phyloP scores from a whole-genome alignment of 2,113 vertebrate species.

The Candoia aspera region DNA sequence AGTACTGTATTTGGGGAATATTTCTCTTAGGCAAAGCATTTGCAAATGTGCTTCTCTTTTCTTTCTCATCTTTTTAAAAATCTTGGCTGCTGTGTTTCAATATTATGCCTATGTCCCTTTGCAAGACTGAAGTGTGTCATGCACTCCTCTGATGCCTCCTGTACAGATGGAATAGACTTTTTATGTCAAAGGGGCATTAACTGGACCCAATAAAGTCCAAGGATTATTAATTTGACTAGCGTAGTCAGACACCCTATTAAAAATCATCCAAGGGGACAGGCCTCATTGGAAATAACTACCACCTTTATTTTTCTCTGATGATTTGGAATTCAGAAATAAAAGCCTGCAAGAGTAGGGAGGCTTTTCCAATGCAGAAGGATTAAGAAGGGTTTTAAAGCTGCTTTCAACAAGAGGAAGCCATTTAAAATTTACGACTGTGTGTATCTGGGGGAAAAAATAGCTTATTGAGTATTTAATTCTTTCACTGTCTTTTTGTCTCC shows the following conservation, averaged over 20 bases:
- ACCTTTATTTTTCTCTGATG: constrained; percentile 45
- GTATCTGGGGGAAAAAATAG: background rate
- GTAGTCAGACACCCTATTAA: constrained; percentile 26
- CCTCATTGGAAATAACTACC: constrained; percentile 40
- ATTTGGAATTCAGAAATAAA: constrained; percentile 30
- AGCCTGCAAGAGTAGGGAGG: constrained; percentile 30
- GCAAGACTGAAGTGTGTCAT: constrained; percentile 1
- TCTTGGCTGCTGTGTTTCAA: constrained; percentile 14
- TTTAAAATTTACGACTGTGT: constrained; percentile 8
- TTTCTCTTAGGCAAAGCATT: background rate
- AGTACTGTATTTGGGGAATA: background rate
- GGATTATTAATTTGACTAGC: constrained; percentile 34
- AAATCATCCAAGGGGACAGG: constrained; percentile 19
- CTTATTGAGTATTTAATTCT: background rate
- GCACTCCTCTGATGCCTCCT: background rate
- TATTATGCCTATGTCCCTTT: constrained; percentile 1
- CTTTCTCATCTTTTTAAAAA: constrained; percentile 9
- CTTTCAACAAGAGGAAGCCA: constrained; percentile 6
- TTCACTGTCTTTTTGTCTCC: background rate
- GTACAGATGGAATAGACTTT: constrained; percentile 24
- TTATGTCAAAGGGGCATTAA: constrained; percentile 27
- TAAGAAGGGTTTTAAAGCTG: constrained; percentile 18
- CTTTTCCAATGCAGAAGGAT: background rate
- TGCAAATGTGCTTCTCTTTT: background rate
- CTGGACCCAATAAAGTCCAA: constrained; percentile 20